phyloP scores from a whole-genome alignment of 2,113 vertebrate genomes.

The Danio rerio region GRCz12tu NC_133191.1:1341001-1341500 shows the following conservation, averaged over 20 bases:
- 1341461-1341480: neutral
- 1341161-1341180: slow-evolving; percentile 19
- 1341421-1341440: no score
- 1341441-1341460: neutral
- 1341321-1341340: slow-evolving; percentile 69
- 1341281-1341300: slow-evolving; percentile 49
- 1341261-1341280: neutral
- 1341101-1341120: no score
- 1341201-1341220: slow-evolving; percentile 43
- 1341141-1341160: no score
- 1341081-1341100: no score
- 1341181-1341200: neutral
- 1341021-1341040: no score
- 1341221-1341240: no score
- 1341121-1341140: no score
- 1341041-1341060: no score
- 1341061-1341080: no score
- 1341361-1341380: slow-evolving; percentile 63
- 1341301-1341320: slow-evolving; percentile 65
- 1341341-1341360: slow-evolving; percentile 78
- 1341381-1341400: slow-evolving; percentile 37
- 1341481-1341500: no score
- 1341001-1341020: no score
- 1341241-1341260: neutral
- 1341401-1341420: neutral